Conservation (phyloP, 1,140 invertebrate species). For the Antheraea pernyi region DNA sequence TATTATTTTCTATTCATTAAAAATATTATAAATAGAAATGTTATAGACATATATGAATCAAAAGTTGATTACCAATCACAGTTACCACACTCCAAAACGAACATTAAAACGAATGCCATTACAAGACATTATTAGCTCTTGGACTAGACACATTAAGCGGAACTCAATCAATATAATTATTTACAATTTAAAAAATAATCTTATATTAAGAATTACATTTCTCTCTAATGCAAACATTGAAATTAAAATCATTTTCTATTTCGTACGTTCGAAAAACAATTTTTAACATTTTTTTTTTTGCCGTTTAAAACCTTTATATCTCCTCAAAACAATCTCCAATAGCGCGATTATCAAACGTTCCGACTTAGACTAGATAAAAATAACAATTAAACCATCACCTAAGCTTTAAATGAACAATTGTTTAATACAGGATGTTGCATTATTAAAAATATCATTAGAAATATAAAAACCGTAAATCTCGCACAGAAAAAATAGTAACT, state of each 20-base stretch:
- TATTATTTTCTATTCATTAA: too few species aligned
- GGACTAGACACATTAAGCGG: slow-evolving; percentile 39
- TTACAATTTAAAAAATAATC: background rate
- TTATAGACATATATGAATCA: background rate
- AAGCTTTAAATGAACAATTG: too few species aligned
- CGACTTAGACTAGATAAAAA: too few species aligned
- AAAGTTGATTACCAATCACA: slow-evolving; percentile 5
- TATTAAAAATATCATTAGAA: too few species aligned
- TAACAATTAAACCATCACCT: too few species aligned
- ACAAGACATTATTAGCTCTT: slow-evolving; percentile 20
- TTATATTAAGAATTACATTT: slow-evolving; percentile 1
- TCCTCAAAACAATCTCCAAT: too few species aligned
- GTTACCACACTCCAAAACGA: slow-evolving; percentile 6
- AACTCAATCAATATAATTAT: slow-evolving; percentile 15
- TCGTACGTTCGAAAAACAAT: background rate
- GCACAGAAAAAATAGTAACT: too few species aligned
- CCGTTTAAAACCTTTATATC: too few species aligned
- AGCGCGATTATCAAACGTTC: too few species aligned
- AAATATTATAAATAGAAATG: background rate
- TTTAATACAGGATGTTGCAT: too few species aligned
- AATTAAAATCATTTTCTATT: background rate
- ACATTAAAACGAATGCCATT: background rate
- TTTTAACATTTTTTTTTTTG: background rate
- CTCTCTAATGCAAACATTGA: background rate
- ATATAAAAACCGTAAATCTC: too few species aligned